These are phyloP conservation scores for Crenichthys baileyi DNA, from an alignment of 2,797 vertebrate genomes.

Conservation along the genomic window DNA sequence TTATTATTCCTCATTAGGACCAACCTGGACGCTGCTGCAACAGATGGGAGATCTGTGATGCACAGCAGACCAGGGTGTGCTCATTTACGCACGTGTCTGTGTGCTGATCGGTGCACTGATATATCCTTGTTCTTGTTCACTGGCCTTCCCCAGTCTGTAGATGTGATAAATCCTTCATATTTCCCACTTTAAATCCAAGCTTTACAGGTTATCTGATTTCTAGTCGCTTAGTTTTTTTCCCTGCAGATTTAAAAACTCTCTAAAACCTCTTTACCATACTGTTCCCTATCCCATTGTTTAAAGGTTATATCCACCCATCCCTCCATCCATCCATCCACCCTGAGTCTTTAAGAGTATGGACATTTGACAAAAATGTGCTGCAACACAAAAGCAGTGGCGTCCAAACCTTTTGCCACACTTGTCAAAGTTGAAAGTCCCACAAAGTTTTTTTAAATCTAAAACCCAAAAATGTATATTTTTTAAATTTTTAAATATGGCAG, in stretches of 20 bases:
- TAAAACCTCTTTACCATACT: not conserved
- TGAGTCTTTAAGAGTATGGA: no score
- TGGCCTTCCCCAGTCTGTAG: not conserved
- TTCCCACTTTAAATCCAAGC: not conserved
- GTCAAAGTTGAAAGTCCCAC: not conserved
- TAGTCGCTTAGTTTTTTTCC: not conserved
- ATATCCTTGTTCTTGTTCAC: constrained; percentile 32
- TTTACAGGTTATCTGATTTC: not conserved
- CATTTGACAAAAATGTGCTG: no score
- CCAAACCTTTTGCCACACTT: not conserved
- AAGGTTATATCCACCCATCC: not conserved
- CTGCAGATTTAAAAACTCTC: not conserved
- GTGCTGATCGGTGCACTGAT: constrained; percentile 6
- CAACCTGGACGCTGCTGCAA: constrained; percentile 73
- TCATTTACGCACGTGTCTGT: constrained; percentile 17
- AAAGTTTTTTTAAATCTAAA: not conserved
- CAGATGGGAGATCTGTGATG: constrained; percentile 72
- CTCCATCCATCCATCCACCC: not conserved
- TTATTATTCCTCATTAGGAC: constrained; percentile 78
- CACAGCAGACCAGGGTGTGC: constrained; percentile 39
- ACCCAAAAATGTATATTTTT: not conserved
- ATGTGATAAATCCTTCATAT: constrained; percentile 1
- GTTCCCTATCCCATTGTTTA: not conserved
- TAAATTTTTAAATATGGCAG: not conserved
- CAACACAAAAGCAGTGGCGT: no score